Evolutionary conservation across 2,113 vertebrate species (phyloP).

Genomic region (Rhinoderma darwinii): DNA sequence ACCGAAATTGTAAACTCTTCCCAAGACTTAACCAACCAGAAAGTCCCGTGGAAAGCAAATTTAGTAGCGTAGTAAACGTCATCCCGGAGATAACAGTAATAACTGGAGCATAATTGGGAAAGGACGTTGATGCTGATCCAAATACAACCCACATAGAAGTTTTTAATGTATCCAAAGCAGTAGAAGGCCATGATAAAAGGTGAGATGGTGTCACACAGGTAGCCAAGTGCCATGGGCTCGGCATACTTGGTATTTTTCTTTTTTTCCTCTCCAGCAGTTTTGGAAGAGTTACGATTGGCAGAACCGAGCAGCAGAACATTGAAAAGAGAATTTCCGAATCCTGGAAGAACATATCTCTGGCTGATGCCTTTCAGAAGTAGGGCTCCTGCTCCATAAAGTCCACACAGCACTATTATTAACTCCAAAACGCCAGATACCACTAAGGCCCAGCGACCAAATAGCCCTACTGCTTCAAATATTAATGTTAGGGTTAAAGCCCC

Average conservation of each 20-base stretch:
- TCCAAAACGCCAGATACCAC: constrained; percentile 79
- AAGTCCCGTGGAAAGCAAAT: constrained; percentile 79
- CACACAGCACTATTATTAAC: constrained; percentile 78
- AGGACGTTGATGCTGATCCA: constrained; percentile 83
- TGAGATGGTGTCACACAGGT: constrained; percentile 81
- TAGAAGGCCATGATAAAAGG: constrained; percentile 85
- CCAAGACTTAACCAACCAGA: constrained; percentile 86
- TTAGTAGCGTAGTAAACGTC: constrained; percentile 85
- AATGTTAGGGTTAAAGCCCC: constrained; percentile 81
- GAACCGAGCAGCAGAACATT: constrained; percentile 84
- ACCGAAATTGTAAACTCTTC: constrained; percentile 78
- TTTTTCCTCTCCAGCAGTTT: constrained; percentile 79
- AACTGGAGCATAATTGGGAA: constrained; percentile 82
- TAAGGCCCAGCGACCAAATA: constrained; percentile 78
- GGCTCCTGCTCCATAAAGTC: constrained; percentile 80
- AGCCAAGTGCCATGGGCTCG: constrained; percentile 85
- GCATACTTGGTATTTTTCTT: constrained; percentile 91
- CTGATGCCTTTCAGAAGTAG: constrained; percentile 84
- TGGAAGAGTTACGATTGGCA: constrained; percentile 70
- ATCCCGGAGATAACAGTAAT: constrained; percentile 81
- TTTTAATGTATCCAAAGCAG: constrained; percentile 79
- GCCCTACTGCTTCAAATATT: constrained; percentile 79
- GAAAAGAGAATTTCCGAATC: constrained; percentile 87
- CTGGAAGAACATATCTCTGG: constrained; percentile 81
- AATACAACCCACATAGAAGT: constrained; percentile 73